These are phyloP conservation scores for Hyla sarda DNA, from an alignment of 2,113 vertebrate species.

Conservation along the genomic window DNA sequence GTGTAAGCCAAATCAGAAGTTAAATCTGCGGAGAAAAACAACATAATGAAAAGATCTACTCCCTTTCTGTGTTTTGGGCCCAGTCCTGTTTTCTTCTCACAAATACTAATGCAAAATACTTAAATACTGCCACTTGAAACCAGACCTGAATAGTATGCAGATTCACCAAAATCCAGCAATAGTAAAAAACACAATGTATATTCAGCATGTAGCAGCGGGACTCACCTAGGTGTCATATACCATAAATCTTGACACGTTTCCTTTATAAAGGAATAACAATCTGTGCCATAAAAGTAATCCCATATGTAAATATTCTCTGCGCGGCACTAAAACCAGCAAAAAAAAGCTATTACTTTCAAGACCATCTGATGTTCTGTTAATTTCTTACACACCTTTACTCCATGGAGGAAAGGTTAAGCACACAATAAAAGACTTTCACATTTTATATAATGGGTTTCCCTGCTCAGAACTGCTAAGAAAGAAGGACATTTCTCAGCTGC, in stretches of 20 bases:
- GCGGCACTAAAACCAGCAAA: neutral
- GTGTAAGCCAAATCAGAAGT: no score
- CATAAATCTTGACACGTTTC: neutral
- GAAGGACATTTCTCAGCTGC: no score
- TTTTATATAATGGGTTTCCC: neutral
- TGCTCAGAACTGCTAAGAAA: no score
- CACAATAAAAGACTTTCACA: neutral
- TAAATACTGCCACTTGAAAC: no score
- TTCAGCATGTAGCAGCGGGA: neutral
- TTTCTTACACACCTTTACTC: neutral
- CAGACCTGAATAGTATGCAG: no score
- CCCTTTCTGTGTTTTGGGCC: no score
- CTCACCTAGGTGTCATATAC: neutral
- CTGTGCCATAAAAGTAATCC: conserved; percentile 19
- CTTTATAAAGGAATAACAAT: neutral
- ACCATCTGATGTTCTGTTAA: neutral
- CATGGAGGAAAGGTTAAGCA: neutral
- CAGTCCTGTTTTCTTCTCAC: no score
- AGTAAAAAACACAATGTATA: no score
- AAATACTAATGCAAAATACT: no score
- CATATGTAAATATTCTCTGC: neutral
- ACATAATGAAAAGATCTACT: no score
- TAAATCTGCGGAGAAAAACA: no score
- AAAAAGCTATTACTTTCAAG: neutral
- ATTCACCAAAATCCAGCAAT: neutral